Base-by-base conservation (phyloP, 2,888 invertebrate genomes). In the Tridacna gigas region DNA sequence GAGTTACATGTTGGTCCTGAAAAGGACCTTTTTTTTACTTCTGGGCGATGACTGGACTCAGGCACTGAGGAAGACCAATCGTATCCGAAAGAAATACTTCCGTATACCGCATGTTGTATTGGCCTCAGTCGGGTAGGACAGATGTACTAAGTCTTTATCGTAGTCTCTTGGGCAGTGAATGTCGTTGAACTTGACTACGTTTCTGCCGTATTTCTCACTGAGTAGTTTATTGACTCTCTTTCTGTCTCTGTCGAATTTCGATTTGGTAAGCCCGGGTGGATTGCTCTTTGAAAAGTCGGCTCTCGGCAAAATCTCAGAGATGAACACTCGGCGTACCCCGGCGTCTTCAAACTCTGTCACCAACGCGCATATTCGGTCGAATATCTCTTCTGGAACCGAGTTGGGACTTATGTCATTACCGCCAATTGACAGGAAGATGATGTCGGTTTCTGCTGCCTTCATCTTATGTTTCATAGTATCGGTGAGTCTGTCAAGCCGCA, bases 91-190 rank as follows among this genome's bases (percentile, higher is more conserved):
- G n/a, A 61, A 61, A 22, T 61, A 61, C 9, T 11, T 61, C n/a
- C 61, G 61, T 7, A 61, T 61, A 61, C 61, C 61, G n/a, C 61
- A 61, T 20, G 61, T 61, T 61, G 61, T n/a, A n/a, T 61, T 61
- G 61, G 61, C 22, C 61, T 61, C n/a, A 7, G 61, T 13, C 13
- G 12, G 61, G 61, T n/a, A n/a, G n/a, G n/a, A n/a, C n/a, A n/a
- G n/a, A n/a, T n/a, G n/a, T n/a, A n/a, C n/a, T n/a, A n/a, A 20
- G 61, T 61, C 61, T 7, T 20, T 20, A 20, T 61, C 61, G n/a
- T 61, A 61, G 61, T 61, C 61, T 61, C 61, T 11, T 11, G 61
- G 61, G 22, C 61, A 61, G 13, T 20, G 61, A 13, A 61, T 61
- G 61, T 61, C 61, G 9, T 11, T 20, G 22, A 61, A 61, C n/a